Base-by-base conservation (phyloP, 2,797 vertebrate genomes). In the Acanthurus leucopareius region DNA sequence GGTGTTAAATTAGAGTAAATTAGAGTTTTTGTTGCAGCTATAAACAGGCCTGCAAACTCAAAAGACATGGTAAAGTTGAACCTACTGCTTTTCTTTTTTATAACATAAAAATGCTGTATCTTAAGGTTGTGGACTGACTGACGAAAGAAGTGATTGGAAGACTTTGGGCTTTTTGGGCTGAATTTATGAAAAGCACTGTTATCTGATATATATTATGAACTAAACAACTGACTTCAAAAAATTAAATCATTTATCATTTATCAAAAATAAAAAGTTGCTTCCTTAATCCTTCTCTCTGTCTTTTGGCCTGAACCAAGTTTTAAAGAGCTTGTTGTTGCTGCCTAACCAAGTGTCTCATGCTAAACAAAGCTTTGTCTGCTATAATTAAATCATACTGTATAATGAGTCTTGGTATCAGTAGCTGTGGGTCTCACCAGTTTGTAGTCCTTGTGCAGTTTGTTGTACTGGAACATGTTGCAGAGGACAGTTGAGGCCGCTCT, bases 401-500 rank as follows among this genome's bases (percentile, higher is more conserved):
- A 14, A 28, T 32, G 25, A 16, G 9, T 53, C 28, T 19, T 47
- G 49, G 15, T 15, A 45, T 79, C 60, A 77, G 63, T 65, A 57
- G 35, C 64, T 52, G 16, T 32, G 40, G 22, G 3, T 40, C 96
- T 0, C 89, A 99, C 98, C 94, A 94, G 93, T 87, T 96, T 97
- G 95, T 96, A 99, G 91, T 99, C 97, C 70, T 93, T 97, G 92
- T 99, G 97, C 57, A 99, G 96, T 85, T 98, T 99, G 93, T 66
- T 96, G 94, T 99, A 99, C 76, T 97, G 97, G 95, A 98, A 99
- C 96, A 99, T 97, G 92, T 99, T 99, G 88, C 94, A 94, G 87
- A 99, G 92, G 77, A 99, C 97, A 15, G 97, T 99, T 57, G 97
- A 96, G 0, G 97, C 97, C 0, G 97, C 97, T 49, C 97, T 92